These are phyloP conservation scores for Eufriesea mexicana DNA, from an alignment of 1,140 invertebrate species.

Conservation along the genomic window DNA sequence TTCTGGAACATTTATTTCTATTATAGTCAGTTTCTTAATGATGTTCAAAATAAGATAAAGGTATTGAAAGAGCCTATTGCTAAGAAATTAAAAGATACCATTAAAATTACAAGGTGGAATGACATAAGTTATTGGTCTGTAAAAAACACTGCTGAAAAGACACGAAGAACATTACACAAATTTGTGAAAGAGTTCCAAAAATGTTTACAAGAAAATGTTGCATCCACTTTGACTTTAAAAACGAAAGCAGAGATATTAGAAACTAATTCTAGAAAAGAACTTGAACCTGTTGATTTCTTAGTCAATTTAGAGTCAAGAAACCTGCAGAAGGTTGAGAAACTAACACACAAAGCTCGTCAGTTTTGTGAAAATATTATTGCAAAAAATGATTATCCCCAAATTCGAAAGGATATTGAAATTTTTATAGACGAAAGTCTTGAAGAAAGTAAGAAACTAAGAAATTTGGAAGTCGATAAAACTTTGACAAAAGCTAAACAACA, in stretches of 20 bases:
- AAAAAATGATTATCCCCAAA: constrained; percentile 83
- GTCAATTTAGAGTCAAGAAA: neutral
- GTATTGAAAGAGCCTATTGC: constrained; percentile 90
- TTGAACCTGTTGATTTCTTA: neutral
- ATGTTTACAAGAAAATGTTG: constrained; percentile 77
- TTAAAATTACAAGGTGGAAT: constrained; percentile 98
- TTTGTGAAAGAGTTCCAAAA: constrained; percentile 91
- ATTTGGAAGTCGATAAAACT: constrained; percentile 85
- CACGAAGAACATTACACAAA: constrained; percentile 93
- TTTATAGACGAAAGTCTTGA: constrained; percentile 86
- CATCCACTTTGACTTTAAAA: constrained; percentile 69
- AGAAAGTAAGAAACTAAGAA: constrained; percentile 85
- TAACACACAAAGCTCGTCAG: constrained; percentile 84
- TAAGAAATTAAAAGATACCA: constrained; percentile 95
- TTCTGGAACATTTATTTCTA: constrained; percentile 94
- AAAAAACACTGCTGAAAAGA: constrained; percentile 92
- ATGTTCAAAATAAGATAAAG: constrained; percentile 86
- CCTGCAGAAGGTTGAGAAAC: constrained; percentile 71
- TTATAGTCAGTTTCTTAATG: constrained; percentile 90
- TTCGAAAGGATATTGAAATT: constrained; percentile 85
- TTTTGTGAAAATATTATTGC: constrained; percentile 85
- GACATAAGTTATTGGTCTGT: constrained; percentile 98
- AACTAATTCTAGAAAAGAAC: neutral
- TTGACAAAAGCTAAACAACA: constrained; percentile 89
- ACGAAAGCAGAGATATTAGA: constrained; percentile 46